Evolutionary conservation across 2,113 vertebrate genomes (phyloP).

Genomic region (Nothobranchius furzeri): DNA sequence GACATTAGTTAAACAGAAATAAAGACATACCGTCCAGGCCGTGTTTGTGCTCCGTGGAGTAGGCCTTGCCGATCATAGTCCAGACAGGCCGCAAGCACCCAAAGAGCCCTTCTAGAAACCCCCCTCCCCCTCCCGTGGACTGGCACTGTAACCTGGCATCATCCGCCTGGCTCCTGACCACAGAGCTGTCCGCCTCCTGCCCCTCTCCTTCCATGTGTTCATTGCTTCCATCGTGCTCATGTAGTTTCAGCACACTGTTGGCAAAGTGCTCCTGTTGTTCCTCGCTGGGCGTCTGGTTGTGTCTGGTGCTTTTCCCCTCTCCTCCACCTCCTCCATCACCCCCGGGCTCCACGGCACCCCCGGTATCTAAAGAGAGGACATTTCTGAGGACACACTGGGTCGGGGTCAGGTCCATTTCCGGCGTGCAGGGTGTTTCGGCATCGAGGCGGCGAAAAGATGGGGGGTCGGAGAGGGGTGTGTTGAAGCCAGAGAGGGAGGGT

Average conservation of each 20-base stretch:
- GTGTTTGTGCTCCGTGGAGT: slow-evolving; percentile 93
- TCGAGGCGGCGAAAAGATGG: slow-evolving; percentile 86
- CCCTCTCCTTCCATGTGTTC: slow-evolving; percentile 73
- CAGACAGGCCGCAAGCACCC: slow-evolving; percentile 93
- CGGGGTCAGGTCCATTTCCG: slow-evolving; percentile 90
- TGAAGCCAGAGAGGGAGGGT: slow-evolving; percentile 89
- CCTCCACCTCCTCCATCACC: slow-evolving; percentile 38
- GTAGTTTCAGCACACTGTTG: slow-evolving; percentile 90
- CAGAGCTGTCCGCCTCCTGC: slow-evolving; percentile 58
- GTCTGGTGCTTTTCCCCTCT: slow-evolving; percentile 55
- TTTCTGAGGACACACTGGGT: slow-evolving; percentile 95
- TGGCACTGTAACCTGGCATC: slow-evolving; percentile 86
- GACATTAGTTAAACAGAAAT: slow-evolving; percentile 2
- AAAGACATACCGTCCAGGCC: slow-evolving; percentile 84
- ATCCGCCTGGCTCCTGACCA: slow-evolving; percentile 65
- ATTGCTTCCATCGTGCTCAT: slow-evolving; percentile 80
- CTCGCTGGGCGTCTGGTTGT: slow-evolving; percentile 84
- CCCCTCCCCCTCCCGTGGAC: slow-evolving; percentile 83
- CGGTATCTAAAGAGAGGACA: slow-evolving; percentile 85
- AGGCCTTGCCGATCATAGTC: slow-evolving; percentile 96
- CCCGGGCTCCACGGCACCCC: slow-evolving; percentile 68
- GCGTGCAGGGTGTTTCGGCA: slow-evolving; percentile 88
- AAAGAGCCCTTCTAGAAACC: slow-evolving; percentile 92
- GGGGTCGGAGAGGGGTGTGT: slow-evolving; percentile 84
- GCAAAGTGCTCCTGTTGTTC: slow-evolving; percentile 87